These are phyloP conservation scores for Chorisops tibialis DNA, from an alignment of 2,888 invertebrate species.

Conservation along the genomic window DNA sequence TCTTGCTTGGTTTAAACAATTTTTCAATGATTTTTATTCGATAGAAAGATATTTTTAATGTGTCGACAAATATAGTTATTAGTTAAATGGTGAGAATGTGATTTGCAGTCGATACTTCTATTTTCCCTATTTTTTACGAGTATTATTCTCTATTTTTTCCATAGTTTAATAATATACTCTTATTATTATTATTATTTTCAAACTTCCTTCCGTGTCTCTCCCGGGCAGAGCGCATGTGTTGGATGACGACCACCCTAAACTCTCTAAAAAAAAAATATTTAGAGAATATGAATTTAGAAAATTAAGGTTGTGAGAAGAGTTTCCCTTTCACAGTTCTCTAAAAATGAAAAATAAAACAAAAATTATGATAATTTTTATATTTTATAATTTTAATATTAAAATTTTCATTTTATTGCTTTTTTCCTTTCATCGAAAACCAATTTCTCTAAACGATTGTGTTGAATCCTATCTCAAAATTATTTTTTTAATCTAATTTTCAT, in stretches of 20 bases:
- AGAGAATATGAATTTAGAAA: conserved; percentile 3
- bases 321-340: conserved; percentile 81
- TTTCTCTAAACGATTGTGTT: neutral
- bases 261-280: neutral
- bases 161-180: neutral
- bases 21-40: neutral
- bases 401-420: conserved; percentile 28
- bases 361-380: conserved; percentile 24
- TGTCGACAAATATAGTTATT: neutral
- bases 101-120: conserved; percentile 29
- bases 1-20: neutral
- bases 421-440: neutral
- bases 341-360: neutral
- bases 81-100: conserved; percentile 14
- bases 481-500: neutral
- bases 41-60: neutral
- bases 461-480: neutral
- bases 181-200: no score
- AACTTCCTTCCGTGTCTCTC: conserved; percentile 45
- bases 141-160: neutral
- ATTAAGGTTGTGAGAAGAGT: conserved; percentile 61
- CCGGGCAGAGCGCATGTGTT: conserved; percentile 55
- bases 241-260: no score
- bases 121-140: conserved; percentile 20
- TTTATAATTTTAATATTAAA: conserved; percentile 23